Evolutionary conservation across 1,140 invertebrate species (phyloP).

Genomic region (Achatina immaculata): DNA sequence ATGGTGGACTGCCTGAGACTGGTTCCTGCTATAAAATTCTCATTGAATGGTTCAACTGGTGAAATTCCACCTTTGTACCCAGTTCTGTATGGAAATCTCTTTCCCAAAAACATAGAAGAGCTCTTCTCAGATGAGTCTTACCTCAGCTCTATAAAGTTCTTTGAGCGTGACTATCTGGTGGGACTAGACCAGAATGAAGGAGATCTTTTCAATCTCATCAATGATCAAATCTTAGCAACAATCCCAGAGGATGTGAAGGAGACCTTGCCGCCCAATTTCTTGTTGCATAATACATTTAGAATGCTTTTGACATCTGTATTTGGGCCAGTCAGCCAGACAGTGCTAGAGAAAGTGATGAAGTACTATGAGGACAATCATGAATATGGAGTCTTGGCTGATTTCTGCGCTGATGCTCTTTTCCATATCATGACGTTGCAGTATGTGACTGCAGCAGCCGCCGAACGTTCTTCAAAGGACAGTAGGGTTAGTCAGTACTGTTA

Average conservation of each 20-base stretch:
- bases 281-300: background rate
- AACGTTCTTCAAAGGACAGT: background rate
- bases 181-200: constrained; percentile 1
- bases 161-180: constrained; percentile 1
- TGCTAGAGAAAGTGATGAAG: background rate
- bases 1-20: background rate
- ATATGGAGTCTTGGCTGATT: constrained; percentile 11
- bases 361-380: constrained; percentile 2
- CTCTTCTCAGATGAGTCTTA: constrained; percentile 14
- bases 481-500: constrained; percentile 2
- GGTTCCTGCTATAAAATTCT: background rate
- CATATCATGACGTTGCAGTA: constrained; percentile 8
- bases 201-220: background rate
- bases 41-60: background rate
- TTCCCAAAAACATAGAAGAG: background rate
- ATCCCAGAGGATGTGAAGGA: background rate
- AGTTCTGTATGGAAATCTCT: constrained; percentile 5
- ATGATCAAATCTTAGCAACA: background rate
- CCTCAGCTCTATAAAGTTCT: constrained; percentile 7
- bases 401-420: constrained; percentile 8
- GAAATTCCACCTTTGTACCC: background rate
- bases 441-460: background rate
- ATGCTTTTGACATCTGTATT: background rate
- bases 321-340: constrained; percentile 1
- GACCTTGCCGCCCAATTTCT: background rate